A percentile compares a stretch with the other conserved stretches of the same genome.
phyloP scores from a whole-genome alignment of 2,113 vertebrate species.

The Hypanus sabinus region DNA sequence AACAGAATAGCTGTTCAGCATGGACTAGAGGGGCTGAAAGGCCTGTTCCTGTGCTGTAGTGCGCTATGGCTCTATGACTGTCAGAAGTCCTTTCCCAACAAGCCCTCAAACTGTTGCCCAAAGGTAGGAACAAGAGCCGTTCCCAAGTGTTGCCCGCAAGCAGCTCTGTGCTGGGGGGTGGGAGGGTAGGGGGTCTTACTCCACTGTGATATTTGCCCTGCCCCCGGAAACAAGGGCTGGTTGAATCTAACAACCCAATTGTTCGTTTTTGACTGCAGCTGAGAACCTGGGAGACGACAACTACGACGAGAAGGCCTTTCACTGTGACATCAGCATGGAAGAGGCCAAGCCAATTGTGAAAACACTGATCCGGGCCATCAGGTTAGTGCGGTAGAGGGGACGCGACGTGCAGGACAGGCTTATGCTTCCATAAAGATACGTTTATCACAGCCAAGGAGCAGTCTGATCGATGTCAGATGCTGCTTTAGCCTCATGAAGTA shows the following conservation, averaged over 20 bases:
- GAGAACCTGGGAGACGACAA: constrained; percentile 75
- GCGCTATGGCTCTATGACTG: too few species aligned
- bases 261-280: constrained; percentile 45
- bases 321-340: constrained; percentile 80
- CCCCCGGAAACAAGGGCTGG: neutral
- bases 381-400: constrained; percentile 58
- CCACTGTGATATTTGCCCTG: neutral
- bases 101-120: neutral
- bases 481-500: neutral
- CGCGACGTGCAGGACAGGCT: neutral
- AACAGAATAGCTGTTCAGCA: too few species aligned
- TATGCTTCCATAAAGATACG: too few species aligned
- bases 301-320: constrained; percentile 75
- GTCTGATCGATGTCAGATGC: neutral
- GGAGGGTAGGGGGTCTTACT: neutral
- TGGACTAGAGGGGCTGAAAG: too few species aligned
- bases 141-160: neutral
- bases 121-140: neutral
- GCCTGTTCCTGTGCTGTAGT: too few species aligned
- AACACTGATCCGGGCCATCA: constrained; percentile 80
- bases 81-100: neutral
- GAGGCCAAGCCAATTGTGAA: constrained; percentile 88
- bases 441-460: neutral
- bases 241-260: neutral
- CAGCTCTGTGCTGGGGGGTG: too few species aligned